Evolutionary conservation across 1,140 invertebrate species (phyloP), one percentile per base, ranked within the genome.

Genomic region (Drosophila pandora): DNA sequence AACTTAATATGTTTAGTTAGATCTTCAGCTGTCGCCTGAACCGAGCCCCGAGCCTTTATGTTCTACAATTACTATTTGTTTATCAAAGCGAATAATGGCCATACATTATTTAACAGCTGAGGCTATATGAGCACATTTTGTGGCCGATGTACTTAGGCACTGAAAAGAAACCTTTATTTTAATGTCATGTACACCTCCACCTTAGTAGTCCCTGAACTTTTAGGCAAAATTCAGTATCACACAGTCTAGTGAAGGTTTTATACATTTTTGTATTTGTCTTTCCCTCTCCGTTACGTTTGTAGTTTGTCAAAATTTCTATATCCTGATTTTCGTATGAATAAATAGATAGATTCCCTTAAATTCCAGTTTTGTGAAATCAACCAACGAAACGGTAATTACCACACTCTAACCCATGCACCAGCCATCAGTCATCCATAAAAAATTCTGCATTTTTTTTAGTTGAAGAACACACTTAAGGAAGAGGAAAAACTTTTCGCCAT

Each of bases 241-340:
- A 41, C n/a, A 32, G 50, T n/a, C 17, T 55, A n/a, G 28, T 21
- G 2, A 21, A 37, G 28, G 30, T 68, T 62, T 68, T 43, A 30
- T 32, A 43, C 58, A 54, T 59, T 76, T 84, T 70, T 53, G 48
- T 79, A 79, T 70, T 76, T 76, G 53, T 78, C 57, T 63, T 69
- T 71, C 60, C 65, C 48, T 55, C 52, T 68, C 73, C 67, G 62
- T 56, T 70, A 76, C 65, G 71, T 88, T 88, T 68, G 75, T 76
- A 71, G 22, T 75, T 82, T 75, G 65, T 88, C 82, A 88, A 87
- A 87, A 87, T 87, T 87, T 78, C 57, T 81, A 47, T 47, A 47
- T 47, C 21, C 43, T 54, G 79, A 71, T 50, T 74, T 64, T 72
- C 61, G 50, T 79, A 28, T 58, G 25, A 41, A 50, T 70, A 65